Evolutionary conservation across 2,113 vertebrate species (phyloP), one percentile per base, ranked within the genome.

Genomic region (Melanotaenia duboulayi): DNA sequence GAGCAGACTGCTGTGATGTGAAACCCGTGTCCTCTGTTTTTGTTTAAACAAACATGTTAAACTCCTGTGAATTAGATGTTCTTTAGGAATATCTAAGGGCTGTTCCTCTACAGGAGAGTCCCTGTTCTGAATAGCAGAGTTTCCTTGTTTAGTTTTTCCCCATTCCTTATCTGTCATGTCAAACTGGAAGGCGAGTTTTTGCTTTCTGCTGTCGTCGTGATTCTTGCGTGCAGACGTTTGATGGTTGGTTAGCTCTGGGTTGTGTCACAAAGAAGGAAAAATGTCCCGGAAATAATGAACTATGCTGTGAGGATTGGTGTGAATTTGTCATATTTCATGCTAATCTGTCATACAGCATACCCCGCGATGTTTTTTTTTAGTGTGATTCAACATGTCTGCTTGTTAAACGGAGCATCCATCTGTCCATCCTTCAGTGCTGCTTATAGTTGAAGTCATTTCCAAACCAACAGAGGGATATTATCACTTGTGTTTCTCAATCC

Each of bases 301-400:
- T 17, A 1, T 0, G 10, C 71, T 70, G 25, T 40, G 1, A 37
- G 23, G 25, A 40, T 1, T 0, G 0, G 0, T 3, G 2, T 1
- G 68, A 42, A 11, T 22, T 3, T 4, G 11, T 3, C 20, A 19
- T 42, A 0, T 37, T 24, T 35, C 24, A 39, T 13, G n/a, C 23
- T 10, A 12, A n/a, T 7, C 25, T 49, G 37, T 60, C 20, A 58
- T 3, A 16, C 35, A 20, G 14, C n/a, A 22, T 13, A 50, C 28
- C 7, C 0, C 23, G 28, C 0, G 2, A 24, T 0, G 16, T 14
- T 24, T 25, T 14, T 24, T 25, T 56, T 7, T 16, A 3, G 22
- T 9, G 14, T 42, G 14, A 14, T 42, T 42, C 40, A 16, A 35
- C 40, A 4, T 42, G 12, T 42, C 13, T 35, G 7, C 32, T 5